Evolutionary conservation across 2,797 vertebrate species (phyloP).

Genomic region (Ambastaia sidthimunki): DNA sequence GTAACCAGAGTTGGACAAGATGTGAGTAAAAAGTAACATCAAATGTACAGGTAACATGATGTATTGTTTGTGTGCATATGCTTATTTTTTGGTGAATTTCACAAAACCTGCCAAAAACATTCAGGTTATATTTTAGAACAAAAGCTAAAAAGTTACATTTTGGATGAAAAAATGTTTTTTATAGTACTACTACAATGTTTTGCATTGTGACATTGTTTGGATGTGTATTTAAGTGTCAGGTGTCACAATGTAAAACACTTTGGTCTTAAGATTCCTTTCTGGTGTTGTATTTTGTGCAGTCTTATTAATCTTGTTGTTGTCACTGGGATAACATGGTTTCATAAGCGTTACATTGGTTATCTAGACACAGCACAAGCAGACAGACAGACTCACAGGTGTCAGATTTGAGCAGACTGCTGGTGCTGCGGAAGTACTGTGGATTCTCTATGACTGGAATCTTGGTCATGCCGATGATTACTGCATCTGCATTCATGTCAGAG

Average conservation of each 20-base stretch:
- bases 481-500: constrained; percentile 93
- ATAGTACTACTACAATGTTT: neutral
- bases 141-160: neutral
- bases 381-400: constrained; percentile 89
- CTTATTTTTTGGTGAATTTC: neutral
- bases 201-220: neutral
- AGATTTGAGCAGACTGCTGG: constrained; percentile 92
- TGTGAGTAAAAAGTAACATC: constrained; percentile 25
- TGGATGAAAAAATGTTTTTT: neutral
- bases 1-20: constrained; percentile 51
- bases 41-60: constrained; percentile 21
- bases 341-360: neutral
- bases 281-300: no score
- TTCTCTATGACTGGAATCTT: constrained; percentile 99
- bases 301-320: neutral
- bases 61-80: constrained; percentile 25
- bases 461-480: constrained; percentile 97
- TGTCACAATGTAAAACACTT: no score
- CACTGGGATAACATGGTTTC: neutral
- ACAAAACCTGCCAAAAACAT: neutral
- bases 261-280: no score
- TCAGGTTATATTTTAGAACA: neutral
- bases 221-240: neutral
- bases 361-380: constrained; percentile 1
- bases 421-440: constrained; percentile 98